Conservation (phyloP, 2,888 invertebrate species). For the Candidula unifasciata region DNA sequence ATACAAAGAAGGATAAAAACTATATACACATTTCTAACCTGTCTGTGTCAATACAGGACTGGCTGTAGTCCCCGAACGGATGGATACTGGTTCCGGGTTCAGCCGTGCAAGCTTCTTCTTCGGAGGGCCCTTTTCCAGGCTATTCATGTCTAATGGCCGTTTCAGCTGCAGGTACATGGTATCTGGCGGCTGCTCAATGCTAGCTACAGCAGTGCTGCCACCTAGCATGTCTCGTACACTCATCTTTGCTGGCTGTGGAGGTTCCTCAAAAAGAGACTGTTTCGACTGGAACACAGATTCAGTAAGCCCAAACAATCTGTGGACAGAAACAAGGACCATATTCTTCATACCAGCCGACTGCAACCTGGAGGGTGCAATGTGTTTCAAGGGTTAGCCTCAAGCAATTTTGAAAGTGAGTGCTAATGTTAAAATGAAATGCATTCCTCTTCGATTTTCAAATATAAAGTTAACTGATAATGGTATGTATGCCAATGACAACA, state of each 20-base stretch:
- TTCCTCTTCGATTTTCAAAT: no score
- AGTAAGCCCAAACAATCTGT: constrained; percentile 68
- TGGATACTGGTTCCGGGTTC: constrained; percentile 26
- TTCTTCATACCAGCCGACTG: not conserved
- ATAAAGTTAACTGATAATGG: no score
- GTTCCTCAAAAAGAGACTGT: constrained; percentile 61
- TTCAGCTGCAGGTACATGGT: constrained; percentile 65
- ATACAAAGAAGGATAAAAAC: no score
- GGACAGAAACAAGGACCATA: not conserved
- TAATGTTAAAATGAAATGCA: no score
- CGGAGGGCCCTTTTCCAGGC: constrained; percentile 74
- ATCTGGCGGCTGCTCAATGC: constrained; percentile 65
- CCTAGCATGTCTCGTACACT: constrained; percentile 65
- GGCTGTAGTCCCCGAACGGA: constrained; percentile 7
- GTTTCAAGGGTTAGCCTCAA: no score
- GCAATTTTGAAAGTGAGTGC: no score
- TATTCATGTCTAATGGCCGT: constrained; percentile 69
- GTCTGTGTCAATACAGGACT: not conserved
- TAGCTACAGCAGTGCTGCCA: constrained; percentile 65
- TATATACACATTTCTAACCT: constrained; percentile 4
- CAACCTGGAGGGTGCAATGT: no score
- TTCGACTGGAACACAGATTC: constrained; percentile 69
- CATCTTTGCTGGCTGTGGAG: constrained; percentile 58
- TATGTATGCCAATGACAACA: no score
- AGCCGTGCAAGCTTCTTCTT: constrained; percentile 50